Percentiles rank a stretch among this genome's conserved stretches.
Conservation (phyloP, 2,797 vertebrate genomes). For the Coregonus sp. region DNA sequence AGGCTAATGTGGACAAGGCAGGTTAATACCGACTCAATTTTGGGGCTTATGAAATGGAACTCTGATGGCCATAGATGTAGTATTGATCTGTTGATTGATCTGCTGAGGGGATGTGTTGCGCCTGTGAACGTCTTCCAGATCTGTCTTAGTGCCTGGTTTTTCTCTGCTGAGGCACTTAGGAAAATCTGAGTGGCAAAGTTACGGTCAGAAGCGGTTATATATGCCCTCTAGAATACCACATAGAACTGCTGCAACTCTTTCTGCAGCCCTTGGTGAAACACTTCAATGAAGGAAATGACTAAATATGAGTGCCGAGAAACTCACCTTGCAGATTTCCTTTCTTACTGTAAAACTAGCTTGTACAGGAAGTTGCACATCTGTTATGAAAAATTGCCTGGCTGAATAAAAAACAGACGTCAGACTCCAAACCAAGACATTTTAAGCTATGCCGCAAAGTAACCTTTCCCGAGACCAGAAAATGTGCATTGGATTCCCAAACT, state of each 20-base stretch:
- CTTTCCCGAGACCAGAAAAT: too few species aligned
- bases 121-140: neutral
- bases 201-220: neutral
- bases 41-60: neutral
- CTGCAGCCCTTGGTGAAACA: neutral
- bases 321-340: neutral
- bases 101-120: neutral
- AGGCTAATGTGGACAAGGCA: neutral
- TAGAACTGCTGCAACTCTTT: neutral
- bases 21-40: constrained; percentile 2
- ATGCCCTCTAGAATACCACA: neutral
- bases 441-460: too few species aligned
- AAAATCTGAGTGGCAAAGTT: neutral
- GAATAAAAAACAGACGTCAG: too few species aligned
- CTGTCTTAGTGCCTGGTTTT: neutral
- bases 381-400: too few species aligned
- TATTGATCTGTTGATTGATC: constrained; percentile 9
- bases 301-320: constrained; percentile 11
- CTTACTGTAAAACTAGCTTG: neutral
- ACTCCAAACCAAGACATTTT: too few species aligned
- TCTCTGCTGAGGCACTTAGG: neutral
- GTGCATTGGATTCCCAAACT: too few species aligned
- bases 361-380: neutral
- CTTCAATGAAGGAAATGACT: neutral
- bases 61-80: constrained; percentile 11